phyloP scores from a whole-genome alignment of 1,140 invertebrate genomes.

The Drosophila sp. region DNA sequence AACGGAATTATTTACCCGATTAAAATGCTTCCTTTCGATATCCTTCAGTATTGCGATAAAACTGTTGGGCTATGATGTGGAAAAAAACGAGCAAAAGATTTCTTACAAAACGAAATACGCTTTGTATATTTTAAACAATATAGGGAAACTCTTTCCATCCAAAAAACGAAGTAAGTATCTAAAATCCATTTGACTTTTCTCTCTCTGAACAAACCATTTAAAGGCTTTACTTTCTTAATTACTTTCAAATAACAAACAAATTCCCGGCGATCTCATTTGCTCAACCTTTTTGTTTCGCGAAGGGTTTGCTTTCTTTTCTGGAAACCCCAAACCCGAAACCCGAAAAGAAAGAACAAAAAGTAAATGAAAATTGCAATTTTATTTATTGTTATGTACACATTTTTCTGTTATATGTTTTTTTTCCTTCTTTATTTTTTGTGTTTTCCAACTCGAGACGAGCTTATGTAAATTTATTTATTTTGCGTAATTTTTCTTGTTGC shows the following conservation, averaged over 20 bases:
- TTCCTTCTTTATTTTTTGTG: slow-evolving; percentile 26
- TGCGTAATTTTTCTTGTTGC: slow-evolving; percentile 81
- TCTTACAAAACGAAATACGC: too few relatives aligned
- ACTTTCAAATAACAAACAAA: slow-evolving; percentile 74
- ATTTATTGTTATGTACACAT: slow-evolving; percentile 81
- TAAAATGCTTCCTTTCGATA: too few relatives aligned
- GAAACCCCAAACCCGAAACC: slow-evolving; percentile 28
- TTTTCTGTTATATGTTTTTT: slow-evolving; percentile 37
- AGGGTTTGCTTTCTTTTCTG: slow-evolving; percentile 26
- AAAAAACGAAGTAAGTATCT: neutral
- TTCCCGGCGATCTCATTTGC: slow-evolving; percentile 41
- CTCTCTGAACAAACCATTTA: slow-evolving; percentile 21
- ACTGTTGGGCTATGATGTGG: too few relatives aligned
- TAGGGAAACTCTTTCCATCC: neutral
- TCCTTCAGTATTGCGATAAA: too few relatives aligned
- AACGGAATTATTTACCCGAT: too few relatives aligned
- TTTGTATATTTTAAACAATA: too few relatives aligned
- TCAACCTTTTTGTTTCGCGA: slow-evolving; percentile 45
- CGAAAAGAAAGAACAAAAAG: slow-evolving; percentile 33
- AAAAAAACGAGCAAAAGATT: too few relatives aligned
- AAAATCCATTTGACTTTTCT: slow-evolving; percentile 3
- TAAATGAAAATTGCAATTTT: slow-evolving; percentile 77
- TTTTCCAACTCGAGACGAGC: slow-evolving; percentile 48
- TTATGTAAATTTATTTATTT: slow-evolving; percentile 83
- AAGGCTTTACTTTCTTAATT: slow-evolving; percentile 68